Conservation (phyloP, 2,113 vertebrate species). For the Anguilla japonica region DNA sequence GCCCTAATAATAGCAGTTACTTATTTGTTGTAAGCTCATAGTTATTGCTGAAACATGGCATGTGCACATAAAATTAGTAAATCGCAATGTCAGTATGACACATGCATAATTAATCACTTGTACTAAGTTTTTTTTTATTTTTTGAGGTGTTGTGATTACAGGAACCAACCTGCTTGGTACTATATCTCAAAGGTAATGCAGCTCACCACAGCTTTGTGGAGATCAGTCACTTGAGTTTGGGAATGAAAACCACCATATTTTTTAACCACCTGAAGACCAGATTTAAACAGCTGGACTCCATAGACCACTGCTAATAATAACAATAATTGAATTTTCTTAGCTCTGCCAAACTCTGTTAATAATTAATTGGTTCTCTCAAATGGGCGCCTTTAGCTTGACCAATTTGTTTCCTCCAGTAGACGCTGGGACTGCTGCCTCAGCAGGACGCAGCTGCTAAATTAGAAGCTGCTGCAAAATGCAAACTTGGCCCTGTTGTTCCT, state of each 20-base stretch:
- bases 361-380: slow-evolving; percentile 71
- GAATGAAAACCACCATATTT: background rate
- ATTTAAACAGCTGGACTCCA: slow-evolving; percentile 52
- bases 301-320: slow-evolving; percentile 68
- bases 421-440: slow-evolving; percentile 56
- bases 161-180: background rate
- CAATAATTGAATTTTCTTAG: slow-evolving; percentile 72
- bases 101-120: background rate
- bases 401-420: slow-evolving; percentile 52
- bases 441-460: slow-evolving; percentile 48
- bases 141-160: background rate
- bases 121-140: background rate
- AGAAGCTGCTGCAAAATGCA: slow-evolving; percentile 49
- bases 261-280: slow-evolving; percentile 27
- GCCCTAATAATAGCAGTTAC: background rate
- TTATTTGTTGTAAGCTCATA: background rate
- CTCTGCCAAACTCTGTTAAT: slow-evolving; percentile 68
- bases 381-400: slow-evolving; percentile 60
- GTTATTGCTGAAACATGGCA: background rate
- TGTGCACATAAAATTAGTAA: background rate
- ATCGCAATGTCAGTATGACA: background rate
- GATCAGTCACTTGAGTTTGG: background rate
- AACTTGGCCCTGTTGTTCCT: slow-evolving; percentile 36
- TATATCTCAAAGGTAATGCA: background rate
- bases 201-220: background rate